A percentile compares a stretch with the other conserved stretches of the same genome.
phyloP scores from a whole-genome alignment of 2,888 invertebrate species.

The Zaprionus obscuricornis region DNA sequence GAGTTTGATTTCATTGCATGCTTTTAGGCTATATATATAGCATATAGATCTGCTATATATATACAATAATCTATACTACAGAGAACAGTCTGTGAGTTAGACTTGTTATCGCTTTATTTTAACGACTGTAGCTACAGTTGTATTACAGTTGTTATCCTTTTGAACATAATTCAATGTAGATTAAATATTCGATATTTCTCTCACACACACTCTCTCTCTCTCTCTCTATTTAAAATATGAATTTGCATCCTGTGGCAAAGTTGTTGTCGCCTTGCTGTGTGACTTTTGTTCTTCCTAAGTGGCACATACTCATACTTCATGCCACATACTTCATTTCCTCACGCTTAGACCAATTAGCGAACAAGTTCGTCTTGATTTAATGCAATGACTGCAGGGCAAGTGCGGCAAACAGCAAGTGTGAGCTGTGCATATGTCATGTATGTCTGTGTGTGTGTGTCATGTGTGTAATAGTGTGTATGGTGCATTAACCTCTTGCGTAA shows the following conservation, averaged over 20 bases:
- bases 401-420: slow-evolving; percentile 29
- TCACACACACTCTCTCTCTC: no score
- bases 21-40: slow-evolving; percentile 53
- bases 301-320: slow-evolving; percentile 9
- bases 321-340: slow-evolving; percentile 10
- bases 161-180: no score
- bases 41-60: no score
- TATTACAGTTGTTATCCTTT: no score
- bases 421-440: no score
- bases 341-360: slow-evolving; percentile 60
- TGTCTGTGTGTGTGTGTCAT: slow-evolving; percentile 18
- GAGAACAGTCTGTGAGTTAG: no score
- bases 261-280: neutral
- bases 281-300: slow-evolving; percentile 40
- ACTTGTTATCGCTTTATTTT: no score
- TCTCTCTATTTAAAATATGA: no score
- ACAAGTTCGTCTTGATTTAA: slow-evolving; percentile 67
- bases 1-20: slow-evolving; percentile 33
- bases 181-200: no score
- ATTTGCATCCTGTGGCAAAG: neutral
- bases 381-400: slow-evolving; percentile 57
- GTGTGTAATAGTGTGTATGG: slow-evolving; percentile 38
- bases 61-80: no score
- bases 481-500: slow-evolving; percentile 79
- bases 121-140: no score